phyloP scores from a whole-genome alignment of 64 coral and sea anemone genomes.

The Astreopora myriophthalma region DNA sequence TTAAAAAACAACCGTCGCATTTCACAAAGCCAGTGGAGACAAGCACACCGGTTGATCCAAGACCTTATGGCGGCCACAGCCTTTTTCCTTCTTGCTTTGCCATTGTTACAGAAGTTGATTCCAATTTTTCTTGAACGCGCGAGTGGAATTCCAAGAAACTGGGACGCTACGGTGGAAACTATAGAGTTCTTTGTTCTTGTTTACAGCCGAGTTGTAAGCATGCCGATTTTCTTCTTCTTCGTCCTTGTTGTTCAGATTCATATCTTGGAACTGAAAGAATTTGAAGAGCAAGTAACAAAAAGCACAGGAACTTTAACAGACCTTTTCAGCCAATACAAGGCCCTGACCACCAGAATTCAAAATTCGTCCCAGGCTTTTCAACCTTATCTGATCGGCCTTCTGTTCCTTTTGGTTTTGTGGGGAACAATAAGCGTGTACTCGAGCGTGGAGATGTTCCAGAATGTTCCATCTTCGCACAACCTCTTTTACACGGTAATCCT shows the following conservation, averaged over 20 bases:
- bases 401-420: constrained; percentile 59
- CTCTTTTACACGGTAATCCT: constrained; percentile 12
- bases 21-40: constrained; percentile 13
- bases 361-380: constrained; percentile 61
- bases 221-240: constrained; percentile 79
- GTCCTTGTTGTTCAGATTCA: constrained; percentile 52
- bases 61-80: constrained; percentile 57
- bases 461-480: not conserved
- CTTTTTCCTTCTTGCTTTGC: constrained; percentile 58
- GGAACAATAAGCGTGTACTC: constrained; percentile 78
- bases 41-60: constrained; percentile 14
- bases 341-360: constrained; percentile 35
- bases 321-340: constrained; percentile 60
- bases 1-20: constrained; percentile 43
- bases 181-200: constrained; percentile 78
- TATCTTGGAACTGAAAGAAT: constrained; percentile 65
- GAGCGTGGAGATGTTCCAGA: constrained; percentile 60
- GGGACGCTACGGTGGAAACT: constrained; percentile 69
- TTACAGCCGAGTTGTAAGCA: constrained; percentile 64
- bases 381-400: constrained; percentile 44
- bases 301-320: not conserved
- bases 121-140: constrained; percentile 69
- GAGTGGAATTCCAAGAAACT: constrained; percentile 41
- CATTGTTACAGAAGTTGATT: constrained; percentile 69
- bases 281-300: constrained; percentile 13